phyloP scores from a whole-genome alignment of 2,797 vertebrate species.

The Pseudochirops cupreus region DNA sequence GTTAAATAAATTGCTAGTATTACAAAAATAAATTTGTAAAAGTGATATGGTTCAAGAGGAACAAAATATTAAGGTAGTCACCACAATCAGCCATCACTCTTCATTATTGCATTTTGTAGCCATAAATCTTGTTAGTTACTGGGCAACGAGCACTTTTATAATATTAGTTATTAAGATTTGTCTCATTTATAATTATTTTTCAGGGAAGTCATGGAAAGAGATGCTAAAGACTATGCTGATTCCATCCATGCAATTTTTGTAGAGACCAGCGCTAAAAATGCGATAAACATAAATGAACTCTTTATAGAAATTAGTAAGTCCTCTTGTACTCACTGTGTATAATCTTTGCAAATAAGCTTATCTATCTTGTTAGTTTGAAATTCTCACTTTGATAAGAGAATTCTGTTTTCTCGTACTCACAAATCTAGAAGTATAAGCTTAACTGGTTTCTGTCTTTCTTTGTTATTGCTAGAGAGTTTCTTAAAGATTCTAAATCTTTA shows the following conservation, averaged over 20 bases:
- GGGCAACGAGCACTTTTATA: neutral
- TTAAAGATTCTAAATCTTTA: neutral
- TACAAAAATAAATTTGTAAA: neutral
- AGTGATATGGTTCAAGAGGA: neutral
- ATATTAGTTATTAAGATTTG: conserved; percentile 26
- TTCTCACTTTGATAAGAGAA: neutral
- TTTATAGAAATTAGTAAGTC: conserved; percentile 99
- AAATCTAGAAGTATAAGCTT: conserved; percentile 7
- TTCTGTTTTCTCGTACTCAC: neutral
- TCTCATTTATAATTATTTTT: conserved; percentile 74
- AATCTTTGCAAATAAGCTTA: conserved; percentile 44
- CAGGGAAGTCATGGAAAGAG: conserved; percentile 97
- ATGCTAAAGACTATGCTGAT: conserved; percentile 98
- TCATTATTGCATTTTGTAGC: neutral
- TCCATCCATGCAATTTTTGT: conserved; percentile 98
- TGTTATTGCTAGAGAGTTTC: neutral
- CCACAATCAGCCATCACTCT: neutral
- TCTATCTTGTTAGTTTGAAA: conserved; percentile 10
- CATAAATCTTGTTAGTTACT: neutral
- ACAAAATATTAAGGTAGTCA: neutral
- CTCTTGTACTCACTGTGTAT: conserved; percentile 50
- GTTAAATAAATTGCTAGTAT: neutral
- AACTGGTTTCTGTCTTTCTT: neutral
- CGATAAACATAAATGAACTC: conserved; percentile 99
- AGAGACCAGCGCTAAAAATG: conserved; percentile 98